Conservation (phyloP, 2,113 vertebrate genomes). For the Neolamprologus toae region DNA sequence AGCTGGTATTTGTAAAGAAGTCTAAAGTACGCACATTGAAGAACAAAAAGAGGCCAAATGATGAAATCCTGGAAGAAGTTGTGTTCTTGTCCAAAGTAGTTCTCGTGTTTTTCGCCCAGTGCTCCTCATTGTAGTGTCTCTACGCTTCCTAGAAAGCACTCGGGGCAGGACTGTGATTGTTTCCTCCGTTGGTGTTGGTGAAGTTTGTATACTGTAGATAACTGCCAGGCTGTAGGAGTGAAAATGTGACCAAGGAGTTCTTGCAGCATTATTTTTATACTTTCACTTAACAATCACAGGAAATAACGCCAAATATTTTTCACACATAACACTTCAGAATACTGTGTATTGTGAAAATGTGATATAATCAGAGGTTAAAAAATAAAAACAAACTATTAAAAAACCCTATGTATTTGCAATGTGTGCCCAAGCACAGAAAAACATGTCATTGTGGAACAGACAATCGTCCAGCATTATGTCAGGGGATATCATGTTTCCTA, state of each 20-base stretch:
- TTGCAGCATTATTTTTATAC: not conserved
- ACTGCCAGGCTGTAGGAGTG: not conserved
- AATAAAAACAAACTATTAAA: not conserved
- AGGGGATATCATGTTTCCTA: conserved; percentile 35
- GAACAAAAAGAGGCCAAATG: not conserved
- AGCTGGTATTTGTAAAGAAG: not conserved
- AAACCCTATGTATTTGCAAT: not conserved
- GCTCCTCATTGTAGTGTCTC: not conserved
- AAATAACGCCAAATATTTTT: not conserved
- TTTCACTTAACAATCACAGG: not conserved
- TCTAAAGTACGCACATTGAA: not conserved
- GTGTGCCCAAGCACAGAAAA: not conserved
- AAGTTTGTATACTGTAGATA: not conserved
- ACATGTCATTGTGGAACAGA: not conserved
- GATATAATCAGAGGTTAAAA: not conserved
- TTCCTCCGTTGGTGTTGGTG: not conserved
- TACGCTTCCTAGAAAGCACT: not conserved
- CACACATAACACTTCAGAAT: not conserved
- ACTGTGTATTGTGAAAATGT: not conserved
- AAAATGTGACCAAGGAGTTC: not conserved
- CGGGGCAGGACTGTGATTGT: not conserved
- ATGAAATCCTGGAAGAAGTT: not conserved
- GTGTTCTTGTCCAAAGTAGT: not conserved
- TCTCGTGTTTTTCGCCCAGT: not conserved
- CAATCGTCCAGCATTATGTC: conserved; percentile 33